phyloP scores from a whole-genome alignment of 2,888 invertebrate genomes.

The Drosophila acutilabella region DNA sequence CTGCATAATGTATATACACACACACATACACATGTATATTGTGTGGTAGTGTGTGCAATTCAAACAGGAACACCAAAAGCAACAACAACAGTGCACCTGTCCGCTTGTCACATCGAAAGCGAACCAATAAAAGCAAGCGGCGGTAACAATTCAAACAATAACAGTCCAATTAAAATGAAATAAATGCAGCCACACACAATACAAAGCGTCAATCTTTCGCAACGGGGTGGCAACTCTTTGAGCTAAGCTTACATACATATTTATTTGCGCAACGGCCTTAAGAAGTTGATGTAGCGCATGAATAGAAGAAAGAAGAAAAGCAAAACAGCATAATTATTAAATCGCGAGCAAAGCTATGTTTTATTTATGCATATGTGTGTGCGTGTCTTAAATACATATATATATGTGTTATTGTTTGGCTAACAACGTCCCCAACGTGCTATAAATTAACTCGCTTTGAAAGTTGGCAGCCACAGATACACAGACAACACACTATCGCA shows the following conservation, averaged over 20 bases:
- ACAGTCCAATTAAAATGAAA: constrained; percentile 71
- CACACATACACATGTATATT: background rate
- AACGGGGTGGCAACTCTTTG: constrained; percentile 53
- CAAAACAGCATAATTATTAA: constrained; percentile 59
- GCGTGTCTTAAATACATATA: constrained; percentile 3
- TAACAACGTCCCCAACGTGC: constrained; percentile 63
- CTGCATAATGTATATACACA: constrained; percentile 16
- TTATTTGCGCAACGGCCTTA: constrained; percentile 35
- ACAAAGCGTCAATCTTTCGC: constrained; percentile 13
- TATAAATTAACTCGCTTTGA: constrained; percentile 78
- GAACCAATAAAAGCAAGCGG: constrained; percentile 45
- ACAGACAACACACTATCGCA: constrained; percentile 5
- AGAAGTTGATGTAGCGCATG: constrained; percentile 28
- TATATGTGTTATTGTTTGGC: constrained; percentile 51
- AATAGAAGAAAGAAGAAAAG: constrained; percentile 41
- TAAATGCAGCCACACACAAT: constrained; percentile 47
- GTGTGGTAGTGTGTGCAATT: constrained; percentile 1
- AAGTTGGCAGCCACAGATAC: constrained; percentile 63
- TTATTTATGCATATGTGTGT: constrained; percentile 13
- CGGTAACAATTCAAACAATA: constrained; percentile 56
- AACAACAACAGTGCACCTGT: constrained; percentile 44
- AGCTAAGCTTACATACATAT: constrained; percentile 42
- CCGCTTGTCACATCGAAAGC: constrained; percentile 35
- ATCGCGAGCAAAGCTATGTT: constrained; percentile 45
- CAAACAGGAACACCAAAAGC: constrained; percentile 26